Evolutionary conservation across 1,140 invertebrate species (phyloP), one percentile per base, ranked within the genome.

Genomic region (Cotesia vestalis): DNA sequence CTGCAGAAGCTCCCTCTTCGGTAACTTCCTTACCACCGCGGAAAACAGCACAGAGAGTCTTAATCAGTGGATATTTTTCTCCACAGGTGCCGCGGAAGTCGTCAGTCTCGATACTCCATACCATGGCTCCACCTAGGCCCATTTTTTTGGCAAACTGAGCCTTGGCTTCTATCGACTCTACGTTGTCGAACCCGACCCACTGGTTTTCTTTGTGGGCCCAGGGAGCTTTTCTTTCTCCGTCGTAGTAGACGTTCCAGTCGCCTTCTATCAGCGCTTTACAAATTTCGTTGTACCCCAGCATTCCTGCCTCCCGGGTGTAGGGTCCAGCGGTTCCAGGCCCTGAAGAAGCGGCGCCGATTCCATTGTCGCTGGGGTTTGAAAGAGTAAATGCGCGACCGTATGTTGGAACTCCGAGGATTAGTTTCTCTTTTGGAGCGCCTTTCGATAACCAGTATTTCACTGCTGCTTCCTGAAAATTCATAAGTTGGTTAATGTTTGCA

Each of bases 101-200:
- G 77, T 94, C 93, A 60, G 91, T 92, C 73, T 94, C 93, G 8
- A 94, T 87, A 74, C 90, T 91, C 93, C 93, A 94, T 0, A 92
- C 73, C 91, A 94, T 93, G 4, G 86, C 87, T 20, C 92, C 92
- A 61, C 86, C 90, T 1, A 94, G 83, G 59, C 85, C 86, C 3
- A 83, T 76, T 0, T 78, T 69, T 51, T 89, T 84, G 1, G 89
- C 88, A 72, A 88, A 92, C 36, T 91, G 72, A 0, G 80, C 83
- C 83, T 93, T 46, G 6, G 40, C 40, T 6, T 46, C 11, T 46
- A 46, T 46, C 5, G 40, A 46, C 69, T 53, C 85, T 3, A 92
- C 89, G 80, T 94, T 92, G 77, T 96, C 92, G 79, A 93, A 96
- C 0, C 92, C 91, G 1, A 94, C 91, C 95, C 95, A 96, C 83